Evolutionary conservation across 1,140 invertebrate genomes (phyloP).

Genomic region (Drosophila guanche): DNA sequence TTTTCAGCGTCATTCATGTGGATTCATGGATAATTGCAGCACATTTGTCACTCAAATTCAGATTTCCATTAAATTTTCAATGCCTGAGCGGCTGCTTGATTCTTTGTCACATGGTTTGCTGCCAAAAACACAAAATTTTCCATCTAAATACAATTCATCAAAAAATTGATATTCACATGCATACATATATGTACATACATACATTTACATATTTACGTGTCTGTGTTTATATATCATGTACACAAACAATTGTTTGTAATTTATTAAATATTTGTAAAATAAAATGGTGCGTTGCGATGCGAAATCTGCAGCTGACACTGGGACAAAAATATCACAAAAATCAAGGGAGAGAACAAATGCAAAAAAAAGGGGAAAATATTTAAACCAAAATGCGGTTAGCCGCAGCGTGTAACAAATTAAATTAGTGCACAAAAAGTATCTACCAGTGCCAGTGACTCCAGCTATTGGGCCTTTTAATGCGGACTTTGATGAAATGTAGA

Average conservation of each 20-base stretch:
- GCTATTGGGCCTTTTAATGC: constrained; percentile 3
- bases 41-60: constrained; percentile 14
- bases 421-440: constrained; percentile 45
- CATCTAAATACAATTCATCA: constrained; percentile 27
- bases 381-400: constrained; percentile 50
- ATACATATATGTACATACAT: constrained; percentile 17
- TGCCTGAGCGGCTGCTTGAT: constrained; percentile 4
- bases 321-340: constrained; percentile 22
- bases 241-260: constrained; percentile 32
- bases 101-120: constrained; percentile 12
- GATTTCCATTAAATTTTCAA: constrained; percentile 8
- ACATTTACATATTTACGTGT: background rate
- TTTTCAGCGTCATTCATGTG: background rate
- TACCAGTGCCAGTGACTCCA: constrained; percentile 6
- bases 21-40: constrained; percentile 3
- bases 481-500: too few species aligned
- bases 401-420: constrained; percentile 69
- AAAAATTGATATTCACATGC: constrained; percentile 36
- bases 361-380: constrained; percentile 44
- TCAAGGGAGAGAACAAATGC: constrained; percentile 33
- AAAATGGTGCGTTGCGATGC: constrained; percentile 31
- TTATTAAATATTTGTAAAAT: constrained; percentile 13
- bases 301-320: constrained; percentile 61
- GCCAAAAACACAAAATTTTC: constrained; percentile 30
- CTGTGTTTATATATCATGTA: too few species aligned